Base-by-base conservation (phyloP, 2,888 invertebrate species). In the Xanthia togata region DNA sequence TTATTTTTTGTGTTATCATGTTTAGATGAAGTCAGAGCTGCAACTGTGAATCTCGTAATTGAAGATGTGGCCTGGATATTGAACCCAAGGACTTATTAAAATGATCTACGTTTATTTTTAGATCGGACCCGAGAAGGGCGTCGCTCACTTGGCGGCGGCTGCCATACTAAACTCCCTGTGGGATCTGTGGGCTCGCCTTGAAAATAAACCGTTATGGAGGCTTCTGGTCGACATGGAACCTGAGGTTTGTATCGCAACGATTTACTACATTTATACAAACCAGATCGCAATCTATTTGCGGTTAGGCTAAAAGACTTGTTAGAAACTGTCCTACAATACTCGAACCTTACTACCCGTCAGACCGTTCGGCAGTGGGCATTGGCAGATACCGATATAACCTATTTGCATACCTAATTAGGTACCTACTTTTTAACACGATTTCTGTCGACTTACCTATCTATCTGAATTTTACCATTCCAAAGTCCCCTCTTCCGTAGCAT, bases 51-150 rank as follows among this genome's bases (percentile, higher is more conserved):
- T n/a, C n/a, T n/a, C n/a, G n/a, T n/a, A n/a, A n/a, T n/a, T n/a
- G n/a, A n/a, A n/a, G n/a, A n/a, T n/a, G n/a, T n/a, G n/a, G n/a
- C n/a, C n/a, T n/a, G n/a, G n/a, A n/a, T n/a, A n/a, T n/a, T n/a
- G n/a, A n/a, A n/a, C n/a, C n/a, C n/a, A n/a, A n/a, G n/a, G n/a
- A n/a, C n/a, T n/a, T 57, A n/a, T 35, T 47, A 72, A 55, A 35
- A 44, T 23, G 23, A 35, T 47, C 38, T 31, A 26, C 26, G 35
- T 26, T 57, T 9, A n/a, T 23, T 75, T 82, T 23, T 91, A 98
- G 98, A 97, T 99, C 71, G 99, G 99, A 1, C 99, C 99, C 20
- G 99, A 99, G 93, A 99, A 99, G 94, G 99, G 99, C 17, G 99
- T 98, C 0, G 97, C 97, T 20, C 99, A 99, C 94, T 95, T 99